Percentiles rank a stretch among this genome's conserved stretches.
Conservation (phyloP, 2,888 invertebrate genomes). For the Noctua fimbriata region DNA sequence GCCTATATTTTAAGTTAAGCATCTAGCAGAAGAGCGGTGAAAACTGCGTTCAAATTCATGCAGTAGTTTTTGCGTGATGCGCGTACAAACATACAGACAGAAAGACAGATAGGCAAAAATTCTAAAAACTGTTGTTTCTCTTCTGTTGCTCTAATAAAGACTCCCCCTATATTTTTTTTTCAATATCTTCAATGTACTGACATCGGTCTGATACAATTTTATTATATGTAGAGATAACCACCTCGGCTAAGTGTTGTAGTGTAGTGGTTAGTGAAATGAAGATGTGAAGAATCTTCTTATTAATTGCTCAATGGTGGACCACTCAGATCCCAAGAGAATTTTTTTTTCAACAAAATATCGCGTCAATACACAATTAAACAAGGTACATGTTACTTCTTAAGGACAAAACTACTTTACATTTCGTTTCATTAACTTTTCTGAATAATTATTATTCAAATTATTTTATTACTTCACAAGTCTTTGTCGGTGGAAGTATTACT, state of each 20-base stretch:
- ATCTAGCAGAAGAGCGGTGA: too few species aligned
- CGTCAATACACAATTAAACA: background rate
- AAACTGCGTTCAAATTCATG: too few species aligned
- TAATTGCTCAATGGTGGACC: background rate
- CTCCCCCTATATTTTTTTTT: too few species aligned
- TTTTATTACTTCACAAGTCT: constrained; percentile 31
- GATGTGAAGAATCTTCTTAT: background rate
- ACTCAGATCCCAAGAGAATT: background rate
- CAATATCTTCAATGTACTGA: too few species aligned
- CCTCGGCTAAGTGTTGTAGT: background rate
- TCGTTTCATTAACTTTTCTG: background rate
- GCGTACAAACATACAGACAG: too few species aligned
- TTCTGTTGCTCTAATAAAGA: too few species aligned
- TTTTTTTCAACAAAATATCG: background rate
- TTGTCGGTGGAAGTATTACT: constrained; percentile 11
- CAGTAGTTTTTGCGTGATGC: too few species aligned
- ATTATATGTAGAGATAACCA: background rate
- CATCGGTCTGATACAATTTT: too few species aligned
- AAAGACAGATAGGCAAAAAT: too few species aligned
- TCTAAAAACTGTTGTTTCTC: too few species aligned
- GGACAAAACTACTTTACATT: background rate
- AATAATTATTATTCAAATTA: constrained; percentile 25
- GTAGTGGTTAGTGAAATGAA: background rate
- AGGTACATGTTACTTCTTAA: background rate
- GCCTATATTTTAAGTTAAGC: too few species aligned